These are phyloP conservation scores for Polypterus senegalus DNA, from an alignment of 2,113 vertebrate genomes.

Conservation along the genomic window DNA sequence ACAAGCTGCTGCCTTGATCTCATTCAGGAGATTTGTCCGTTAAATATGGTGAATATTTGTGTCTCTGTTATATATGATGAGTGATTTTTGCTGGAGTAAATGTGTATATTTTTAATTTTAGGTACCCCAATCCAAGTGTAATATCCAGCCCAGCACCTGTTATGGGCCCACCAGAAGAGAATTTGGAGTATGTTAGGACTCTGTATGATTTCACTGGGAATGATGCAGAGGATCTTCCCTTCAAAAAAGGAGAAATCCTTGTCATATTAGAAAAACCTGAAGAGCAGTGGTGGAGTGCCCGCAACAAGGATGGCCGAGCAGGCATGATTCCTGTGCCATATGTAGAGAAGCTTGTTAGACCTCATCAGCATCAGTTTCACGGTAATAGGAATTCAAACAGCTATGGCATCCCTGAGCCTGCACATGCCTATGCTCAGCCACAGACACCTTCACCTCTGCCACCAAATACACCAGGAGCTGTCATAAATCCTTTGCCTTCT, in stretches of 20 bases:
- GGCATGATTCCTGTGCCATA: conserved; percentile 98
- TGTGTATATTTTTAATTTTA: conserved; percentile 23
- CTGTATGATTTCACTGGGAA: conserved; percentile 94
- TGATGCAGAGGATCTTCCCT: conserved; percentile 91
- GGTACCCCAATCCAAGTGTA: conserved; percentile 65
- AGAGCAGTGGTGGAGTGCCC: conserved; percentile 98
- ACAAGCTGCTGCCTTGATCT: too few species aligned
- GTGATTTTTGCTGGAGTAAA: neutral
- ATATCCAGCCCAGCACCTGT: conserved; percentile 49
- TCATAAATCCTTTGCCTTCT: conserved; percentile 72
- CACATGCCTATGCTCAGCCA: conserved; percentile 90
- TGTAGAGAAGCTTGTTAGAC: conserved; percentile 80
- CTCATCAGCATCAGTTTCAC: conserved; percentile 54
- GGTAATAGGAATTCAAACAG: conserved; percentile 90
- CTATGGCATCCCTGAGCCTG: conserved; percentile 90
- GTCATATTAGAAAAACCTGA: conserved; percentile 92
- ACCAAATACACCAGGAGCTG: conserved; percentile 62
- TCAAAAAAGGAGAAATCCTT: conserved; percentile 89
- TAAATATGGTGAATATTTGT: too few species aligned
- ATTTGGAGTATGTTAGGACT: conserved; percentile 86
- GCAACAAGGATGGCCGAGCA: conserved; percentile 83
- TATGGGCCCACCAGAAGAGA: conserved; percentile 61
- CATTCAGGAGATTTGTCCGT: too few species aligned
- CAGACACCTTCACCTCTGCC: conserved; percentile 71
- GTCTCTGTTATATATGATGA: too few species aligned